phyloP scores from a whole-genome alignment of 2,797 vertebrate genomes.

The Epinephelus malabaricus region DNA sequence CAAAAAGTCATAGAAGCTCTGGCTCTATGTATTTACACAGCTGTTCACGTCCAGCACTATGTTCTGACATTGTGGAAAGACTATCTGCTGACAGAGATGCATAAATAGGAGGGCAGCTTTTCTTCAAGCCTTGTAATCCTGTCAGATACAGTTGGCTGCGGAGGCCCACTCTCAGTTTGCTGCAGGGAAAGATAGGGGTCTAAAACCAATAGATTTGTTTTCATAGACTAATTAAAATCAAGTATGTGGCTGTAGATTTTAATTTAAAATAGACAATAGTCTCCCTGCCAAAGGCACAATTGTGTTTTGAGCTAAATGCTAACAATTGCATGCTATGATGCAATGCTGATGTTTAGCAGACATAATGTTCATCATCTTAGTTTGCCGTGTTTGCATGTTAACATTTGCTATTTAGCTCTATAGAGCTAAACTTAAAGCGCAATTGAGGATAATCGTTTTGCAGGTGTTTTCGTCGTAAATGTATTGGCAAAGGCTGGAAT shows the following conservation, averaged over 20 bases:
- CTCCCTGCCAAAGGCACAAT: not conserved
- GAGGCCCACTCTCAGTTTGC: not conserved
- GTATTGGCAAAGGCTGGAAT: not conserved
- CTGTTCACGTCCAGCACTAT: conserved; percentile 37
- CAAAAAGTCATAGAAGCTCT: conserved; percentile 54
- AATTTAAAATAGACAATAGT: conserved; percentile 4
- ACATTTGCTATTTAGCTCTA: no score
- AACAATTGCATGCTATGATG: not conserved
- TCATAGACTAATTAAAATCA: not conserved
- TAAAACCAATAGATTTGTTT: conserved; percentile 9
- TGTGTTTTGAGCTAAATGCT: no score
- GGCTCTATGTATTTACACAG: conserved; percentile 52
- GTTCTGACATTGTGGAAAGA: conserved; percentile 35
- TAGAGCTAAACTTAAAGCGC: no score
- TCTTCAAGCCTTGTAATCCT: conserved; percentile 43
- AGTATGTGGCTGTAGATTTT: not conserved
- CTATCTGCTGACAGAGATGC: conserved; percentile 38
- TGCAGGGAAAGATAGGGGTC: not conserved
- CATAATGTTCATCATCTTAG: not conserved
- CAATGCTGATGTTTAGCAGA: not conserved
- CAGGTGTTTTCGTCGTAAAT: not conserved
- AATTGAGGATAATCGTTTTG: not conserved
- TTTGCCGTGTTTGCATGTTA: no score
- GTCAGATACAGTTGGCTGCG: conserved; percentile 12
- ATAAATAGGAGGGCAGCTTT: conserved; percentile 52